Conservation (phyloP, 2,888 invertebrate species). For the Trichopoda pennipes region DNA sequence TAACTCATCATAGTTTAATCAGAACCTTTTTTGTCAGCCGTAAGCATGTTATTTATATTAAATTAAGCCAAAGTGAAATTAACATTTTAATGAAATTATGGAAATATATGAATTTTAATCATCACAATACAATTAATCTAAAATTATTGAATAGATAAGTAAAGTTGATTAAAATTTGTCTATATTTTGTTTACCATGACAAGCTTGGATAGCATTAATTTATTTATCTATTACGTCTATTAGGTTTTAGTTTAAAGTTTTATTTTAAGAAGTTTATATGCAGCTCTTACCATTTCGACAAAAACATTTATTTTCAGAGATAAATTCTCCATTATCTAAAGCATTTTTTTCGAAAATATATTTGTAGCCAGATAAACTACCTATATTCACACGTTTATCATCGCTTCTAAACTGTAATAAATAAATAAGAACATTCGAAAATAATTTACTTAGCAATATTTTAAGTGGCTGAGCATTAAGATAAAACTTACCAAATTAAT, state of each 20-base stretch:
- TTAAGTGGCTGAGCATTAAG: background rate
- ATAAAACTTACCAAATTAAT: slow-evolving; percentile 86
- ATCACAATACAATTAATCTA: background rate
- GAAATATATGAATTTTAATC: slow-evolving; percentile 51
- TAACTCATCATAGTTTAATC: slow-evolving; percentile 52
- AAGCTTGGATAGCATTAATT: no score
- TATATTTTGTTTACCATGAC: no score
- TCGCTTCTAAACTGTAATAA: slow-evolving; percentile 67
- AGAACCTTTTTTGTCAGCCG: background rate
- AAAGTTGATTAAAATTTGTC: no score
- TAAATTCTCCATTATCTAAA: slow-evolving; percentile 88
- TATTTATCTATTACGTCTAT: background rate
- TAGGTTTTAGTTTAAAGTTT: background rate
- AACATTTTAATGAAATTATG: slow-evolving; percentile 45
- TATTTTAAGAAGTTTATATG: background rate
- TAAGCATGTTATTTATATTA: slow-evolving; percentile 4
- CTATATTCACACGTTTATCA: slow-evolving; percentile 83
- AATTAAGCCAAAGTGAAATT: slow-evolving; percentile 53
- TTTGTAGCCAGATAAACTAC: slow-evolving; percentile 86
- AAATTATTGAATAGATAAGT: no score
- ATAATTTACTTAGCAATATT: slow-evolving; percentile 22
- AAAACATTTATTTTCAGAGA: slow-evolving; percentile 90
- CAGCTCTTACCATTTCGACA: slow-evolving; percentile 85
- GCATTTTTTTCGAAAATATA: slow-evolving; percentile 89
- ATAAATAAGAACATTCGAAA: slow-evolving; percentile 32